Conservation (phyloP, 2,888 invertebrate genomes). For the Operophtera brumata region DNA sequence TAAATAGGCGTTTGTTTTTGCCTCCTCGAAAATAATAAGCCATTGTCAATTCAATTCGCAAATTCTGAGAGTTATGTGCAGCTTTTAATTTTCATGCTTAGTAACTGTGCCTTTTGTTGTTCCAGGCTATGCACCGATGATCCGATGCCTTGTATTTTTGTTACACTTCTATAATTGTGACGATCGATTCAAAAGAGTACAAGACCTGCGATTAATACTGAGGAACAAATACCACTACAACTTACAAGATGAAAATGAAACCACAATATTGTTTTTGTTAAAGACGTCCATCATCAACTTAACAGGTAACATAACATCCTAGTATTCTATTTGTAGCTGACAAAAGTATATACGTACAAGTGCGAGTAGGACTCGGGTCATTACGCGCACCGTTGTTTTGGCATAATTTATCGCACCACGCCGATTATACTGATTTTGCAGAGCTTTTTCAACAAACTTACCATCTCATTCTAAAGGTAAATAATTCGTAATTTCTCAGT, state of each 20-base stretch:
- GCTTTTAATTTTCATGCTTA: neutral
- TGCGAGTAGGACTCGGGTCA: no score
- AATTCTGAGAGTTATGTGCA: no score
- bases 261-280: constrained; percentile 62
- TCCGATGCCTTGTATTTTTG: constrained; percentile 66
- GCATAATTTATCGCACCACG: no score
- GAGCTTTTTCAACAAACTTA: no score
- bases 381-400: no score
- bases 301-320: constrained; percentile 53
- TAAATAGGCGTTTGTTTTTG: no score
- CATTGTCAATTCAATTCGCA: no score
- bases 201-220: constrained; percentile 57
- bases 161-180: constrained; percentile 70
- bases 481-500: no score
- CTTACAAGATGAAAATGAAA: constrained; percentile 66
- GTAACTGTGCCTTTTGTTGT: constrained; percentile 24
- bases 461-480: no score
- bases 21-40: no score
- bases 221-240: constrained; percentile 59
- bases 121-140: constrained; percentile 66
- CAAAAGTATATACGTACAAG: no score
- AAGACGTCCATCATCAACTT: constrained; percentile 51
- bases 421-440: no score
- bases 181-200: constrained; percentile 55
- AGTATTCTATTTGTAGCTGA: neutral